Conservation (phyloP, 2,113 vertebrate species). For the Tragelaphus imberbis region DNA sequence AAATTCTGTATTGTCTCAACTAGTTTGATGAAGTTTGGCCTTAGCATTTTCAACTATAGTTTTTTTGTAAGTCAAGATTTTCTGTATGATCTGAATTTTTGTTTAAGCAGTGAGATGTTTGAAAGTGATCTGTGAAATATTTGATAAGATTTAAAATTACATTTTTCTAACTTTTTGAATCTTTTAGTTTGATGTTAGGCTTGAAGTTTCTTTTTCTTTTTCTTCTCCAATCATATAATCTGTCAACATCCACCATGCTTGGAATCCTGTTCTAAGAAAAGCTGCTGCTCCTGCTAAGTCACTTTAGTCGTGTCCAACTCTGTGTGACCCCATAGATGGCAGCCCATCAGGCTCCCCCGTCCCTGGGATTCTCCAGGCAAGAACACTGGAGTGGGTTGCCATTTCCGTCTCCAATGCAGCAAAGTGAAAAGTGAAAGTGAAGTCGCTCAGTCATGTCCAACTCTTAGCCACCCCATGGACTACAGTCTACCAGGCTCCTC, state of each 20-base stretch:
- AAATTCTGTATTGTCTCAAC: background rate
- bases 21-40: background rate
- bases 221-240: background rate
- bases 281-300: too few species aligned
- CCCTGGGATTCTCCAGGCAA: too few species aligned
- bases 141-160: background rate
- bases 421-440: too few species aligned
- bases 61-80: constrained; percentile 9
- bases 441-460: too few species aligned
- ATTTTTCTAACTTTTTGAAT: background rate
- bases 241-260: background rate
- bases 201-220: background rate
- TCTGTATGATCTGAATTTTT: background rate
- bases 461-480: too few species aligned
- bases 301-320: too few species aligned
- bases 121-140: background rate
- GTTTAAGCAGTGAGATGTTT: background rate
- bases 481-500: too few species aligned
- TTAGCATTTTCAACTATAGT: background rate
- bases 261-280: background rate
- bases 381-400: too few species aligned
- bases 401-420: too few species aligned
- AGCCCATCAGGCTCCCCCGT: too few species aligned
- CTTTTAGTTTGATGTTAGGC: background rate
- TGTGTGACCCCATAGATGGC: too few species aligned